Base-by-base conservation (phyloP, 2,888 invertebrate genomes). In the Dasypolia templi region DNA sequence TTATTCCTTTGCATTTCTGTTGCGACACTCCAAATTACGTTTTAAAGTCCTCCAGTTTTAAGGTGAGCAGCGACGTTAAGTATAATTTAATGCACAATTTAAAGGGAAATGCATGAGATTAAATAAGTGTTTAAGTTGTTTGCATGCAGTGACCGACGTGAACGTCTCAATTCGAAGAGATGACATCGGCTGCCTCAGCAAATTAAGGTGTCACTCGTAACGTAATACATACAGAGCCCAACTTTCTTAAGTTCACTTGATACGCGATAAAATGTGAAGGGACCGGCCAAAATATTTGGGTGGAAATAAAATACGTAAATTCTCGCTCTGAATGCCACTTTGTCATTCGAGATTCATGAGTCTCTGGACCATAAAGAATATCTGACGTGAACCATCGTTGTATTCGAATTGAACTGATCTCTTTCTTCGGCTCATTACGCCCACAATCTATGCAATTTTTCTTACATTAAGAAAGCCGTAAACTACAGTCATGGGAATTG, bases 141-240 rank as follows among this genome's bases (percentile, higher is more conserved):
- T 89, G 88, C 89, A 83, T 87, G 87, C 82, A 85, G 77, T 86
- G 86, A 81, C 86, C 86, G 88, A 82, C 84, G 82, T 77, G 78
- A 81, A 93, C 91, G 90, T 90, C 93, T 94, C 92, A 93, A 93
- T 94, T 89, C 88, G 75, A 82, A 61, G 77, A 90, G 89, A 91
- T 90, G 92, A 91, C 89, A 90, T 91, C 89, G 88, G 86, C 86
- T 86, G 90, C 91, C 91, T 78, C 82, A 82, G 87, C 89, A 90
- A 89, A 92, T 93, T 90, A 89, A 90, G 88, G 86, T 86, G 85
- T 87, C 89, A 86, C 72, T 78, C 81, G 76, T 80, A 87, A 85
- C 81, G 87, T 87, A 87, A 87, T 85, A 89, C 88, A 82, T 83
- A 83, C 85, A 75, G 81, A 83, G 77, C 67, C 82, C 79, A 63